A percentile compares a stretch with the other conserved stretches of the same genome.
phyloP scores from a whole-genome alignment of 92 coral and sea anemone genomes.

The Meandrina meandrites region DNA sequence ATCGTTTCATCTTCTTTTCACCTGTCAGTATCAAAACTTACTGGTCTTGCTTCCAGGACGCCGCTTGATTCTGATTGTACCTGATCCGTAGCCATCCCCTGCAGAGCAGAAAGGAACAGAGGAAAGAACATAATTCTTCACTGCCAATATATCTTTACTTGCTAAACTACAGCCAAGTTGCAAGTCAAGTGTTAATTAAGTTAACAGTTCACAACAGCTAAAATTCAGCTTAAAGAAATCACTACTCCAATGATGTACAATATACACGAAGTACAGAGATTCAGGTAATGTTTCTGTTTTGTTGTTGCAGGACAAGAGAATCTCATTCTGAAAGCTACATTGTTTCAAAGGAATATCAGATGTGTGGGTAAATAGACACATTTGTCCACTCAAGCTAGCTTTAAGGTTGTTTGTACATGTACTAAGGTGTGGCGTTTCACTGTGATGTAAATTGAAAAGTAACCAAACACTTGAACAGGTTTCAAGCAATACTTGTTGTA shows the following conservation, averaged over 20 bases:
- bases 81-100: constrained; percentile 92
- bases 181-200: too few relatives aligned
- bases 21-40: constrained; percentile 39
- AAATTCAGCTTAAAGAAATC: too few relatives aligned
- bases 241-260: too few relatives aligned
- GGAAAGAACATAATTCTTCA: neutral
- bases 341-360: neutral
- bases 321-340: neutral
- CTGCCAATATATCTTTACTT: neutral
- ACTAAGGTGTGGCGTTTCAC: neutral
- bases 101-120: constrained; percentile 8
- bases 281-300: too few relatives aligned
- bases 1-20: neutral
- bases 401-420: neutral
- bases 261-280: too few relatives aligned
- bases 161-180: neutral
- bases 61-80: constrained; percentile 76
- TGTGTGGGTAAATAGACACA: neutral
- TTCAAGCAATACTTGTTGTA: neutral
- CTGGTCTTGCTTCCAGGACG: constrained; percentile 80
- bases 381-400: neutral
- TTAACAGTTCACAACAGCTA: too few relatives aligned
- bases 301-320: too few relatives aligned
- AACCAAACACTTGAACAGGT: neutral
- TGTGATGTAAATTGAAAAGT: neutral